A percentile compares a stretch with the other conserved stretches of the same genome.
Evolutionary conservation across 1,140 invertebrate species (phyloP).

Genomic region (Triops longicaudatus): DNA sequence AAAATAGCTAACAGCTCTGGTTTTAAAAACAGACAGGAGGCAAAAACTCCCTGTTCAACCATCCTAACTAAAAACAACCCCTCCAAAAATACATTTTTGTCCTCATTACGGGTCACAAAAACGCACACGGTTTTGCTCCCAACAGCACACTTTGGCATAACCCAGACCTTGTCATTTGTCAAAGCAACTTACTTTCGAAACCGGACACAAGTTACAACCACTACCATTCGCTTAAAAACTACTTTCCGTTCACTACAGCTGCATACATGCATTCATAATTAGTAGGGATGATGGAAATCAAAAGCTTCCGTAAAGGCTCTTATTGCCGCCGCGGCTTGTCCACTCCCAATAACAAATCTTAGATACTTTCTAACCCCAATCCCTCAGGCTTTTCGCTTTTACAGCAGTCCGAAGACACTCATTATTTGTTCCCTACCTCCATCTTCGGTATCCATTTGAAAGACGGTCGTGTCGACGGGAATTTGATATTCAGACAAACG

Average conservation of each 20-base stretch:
- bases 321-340: too few species aligned
- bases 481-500: not conserved
- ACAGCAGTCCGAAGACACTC: too few species aligned
- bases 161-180: constrained; percentile 1
- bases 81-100: not conserved
- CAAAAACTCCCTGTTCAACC: not conserved
- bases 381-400: too few species aligned
- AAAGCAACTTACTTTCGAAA: not conserved
- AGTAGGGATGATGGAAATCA: too few species aligned
- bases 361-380: too few species aligned
- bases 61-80: constrained; percentile 1
- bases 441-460: constrained; percentile 12
- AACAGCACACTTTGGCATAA: not conserved
- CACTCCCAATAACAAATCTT: too few species aligned
- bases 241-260: too few species aligned
- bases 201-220: not conserved
- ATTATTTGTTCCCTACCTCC: not conserved
- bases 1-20: constrained; percentile 12
- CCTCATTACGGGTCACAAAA: constrained; percentile 1
- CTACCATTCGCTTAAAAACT: not conserved
- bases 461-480: not conserved
- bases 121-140: not conserved
- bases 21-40: not conserved
- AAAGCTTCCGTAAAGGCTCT: too few species aligned
- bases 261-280: too few species aligned